Evolutionary conservation across 2,797 vertebrate genomes (phyloP).

Genomic region (Apogon hyalosoma): DNA sequence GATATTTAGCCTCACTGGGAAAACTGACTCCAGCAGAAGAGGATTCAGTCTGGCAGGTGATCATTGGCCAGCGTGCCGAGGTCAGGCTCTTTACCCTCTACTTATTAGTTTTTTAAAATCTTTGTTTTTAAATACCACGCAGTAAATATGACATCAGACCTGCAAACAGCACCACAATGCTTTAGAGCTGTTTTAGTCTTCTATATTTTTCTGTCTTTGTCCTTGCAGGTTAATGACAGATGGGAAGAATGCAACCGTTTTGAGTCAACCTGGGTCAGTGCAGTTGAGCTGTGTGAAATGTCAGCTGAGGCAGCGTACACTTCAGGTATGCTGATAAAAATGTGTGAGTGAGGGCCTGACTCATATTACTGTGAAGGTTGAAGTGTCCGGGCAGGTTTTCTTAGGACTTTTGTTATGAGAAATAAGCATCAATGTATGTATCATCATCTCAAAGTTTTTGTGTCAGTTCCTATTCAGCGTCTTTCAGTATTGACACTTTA

Average conservation of each 20-base stretch:
- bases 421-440: slow-evolving; percentile 29
- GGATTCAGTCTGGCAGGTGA: slow-evolving; percentile 94
- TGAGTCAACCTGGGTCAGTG: slow-evolving; percentile 90
- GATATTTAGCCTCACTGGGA: slow-evolving; percentile 88
- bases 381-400: slow-evolving; percentile 29
- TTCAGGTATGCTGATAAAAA: slow-evolving; percentile 83
- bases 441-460: slow-evolving; percentile 28
- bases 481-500: slow-evolving; percentile 51
- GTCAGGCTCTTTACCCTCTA: slow-evolving; percentile 75
- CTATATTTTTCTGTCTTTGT: slow-evolving; percentile 14
- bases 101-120: too few relatives aligned
- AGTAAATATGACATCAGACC: slow-evolving; percentile 9
- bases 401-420: slow-evolving; percentile 2
- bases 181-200: slow-evolving; percentile 5
- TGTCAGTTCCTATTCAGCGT: slow-evolving; percentile 31
- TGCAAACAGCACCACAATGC: not conserved
- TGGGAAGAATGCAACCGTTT: slow-evolving; percentile 87
- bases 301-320: slow-evolving; percentile 92
- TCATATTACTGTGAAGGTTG: not conserved
- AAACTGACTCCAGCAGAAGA: slow-evolving; percentile 90
- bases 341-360: not conserved
- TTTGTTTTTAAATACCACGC: not conserved
- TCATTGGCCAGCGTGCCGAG: slow-evolving; percentile 93
- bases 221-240: slow-evolving; percentile 85
- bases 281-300: slow-evolving; percentile 90